Percentiles rank a stretch among this genome's conserved stretches.
Evolutionary conservation across 2,797 vertebrate species (phyloP).

Genomic region (Sternarchorhynchus goeldii): DNA sequence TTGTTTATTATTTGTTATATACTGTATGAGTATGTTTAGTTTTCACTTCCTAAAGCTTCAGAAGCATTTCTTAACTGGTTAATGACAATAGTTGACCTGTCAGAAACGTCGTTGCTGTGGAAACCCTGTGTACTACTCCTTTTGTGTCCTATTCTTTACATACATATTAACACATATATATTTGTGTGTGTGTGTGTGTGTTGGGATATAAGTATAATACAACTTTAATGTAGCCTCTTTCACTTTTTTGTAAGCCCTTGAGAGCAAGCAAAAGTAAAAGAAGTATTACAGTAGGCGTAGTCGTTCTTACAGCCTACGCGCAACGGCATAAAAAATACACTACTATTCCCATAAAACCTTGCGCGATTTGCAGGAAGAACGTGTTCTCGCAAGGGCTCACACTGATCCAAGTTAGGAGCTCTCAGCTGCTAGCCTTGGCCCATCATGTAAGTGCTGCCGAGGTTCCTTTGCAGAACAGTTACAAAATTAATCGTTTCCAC

Average conservation of each 20-base stretch:
- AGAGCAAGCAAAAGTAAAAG: too few relatives aligned
- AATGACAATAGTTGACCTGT: too few relatives aligned
- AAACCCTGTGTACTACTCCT: too few relatives aligned
- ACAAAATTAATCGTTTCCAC: conserved; percentile 70
- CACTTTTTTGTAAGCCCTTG: too few relatives aligned
- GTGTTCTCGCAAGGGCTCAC: conserved; percentile 79
- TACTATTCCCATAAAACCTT: conserved; percentile 75
- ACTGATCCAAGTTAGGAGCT: conserved; percentile 90
- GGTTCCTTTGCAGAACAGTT: conserved; percentile 76
- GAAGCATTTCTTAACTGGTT: too few relatives aligned
- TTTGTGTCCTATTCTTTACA: too few relatives aligned
- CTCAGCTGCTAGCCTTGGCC: conserved; percentile 90
- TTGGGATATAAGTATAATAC: neutral
- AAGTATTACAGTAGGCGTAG: conserved; percentile 2
- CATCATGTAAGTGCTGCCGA: conserved; percentile 93
- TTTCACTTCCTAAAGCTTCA: too few relatives aligned
- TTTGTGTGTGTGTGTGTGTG: neutral
- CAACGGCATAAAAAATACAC: conserved; percentile 60
- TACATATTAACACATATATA: too few relatives aligned
- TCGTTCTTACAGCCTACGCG: conserved; percentile 14
- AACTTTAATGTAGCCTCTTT: neutral
- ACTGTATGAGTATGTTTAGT: too few relatives aligned
- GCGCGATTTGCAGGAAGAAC: conserved; percentile 79
- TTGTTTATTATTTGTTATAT: too few relatives aligned
- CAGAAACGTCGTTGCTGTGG: too few relatives aligned